Percentiles rank a stretch among this genome's conserved stretches.
Evolutionary conservation across 2,797 vertebrate species (phyloP).

Genomic region (Syndactyla subalaris): DNA sequence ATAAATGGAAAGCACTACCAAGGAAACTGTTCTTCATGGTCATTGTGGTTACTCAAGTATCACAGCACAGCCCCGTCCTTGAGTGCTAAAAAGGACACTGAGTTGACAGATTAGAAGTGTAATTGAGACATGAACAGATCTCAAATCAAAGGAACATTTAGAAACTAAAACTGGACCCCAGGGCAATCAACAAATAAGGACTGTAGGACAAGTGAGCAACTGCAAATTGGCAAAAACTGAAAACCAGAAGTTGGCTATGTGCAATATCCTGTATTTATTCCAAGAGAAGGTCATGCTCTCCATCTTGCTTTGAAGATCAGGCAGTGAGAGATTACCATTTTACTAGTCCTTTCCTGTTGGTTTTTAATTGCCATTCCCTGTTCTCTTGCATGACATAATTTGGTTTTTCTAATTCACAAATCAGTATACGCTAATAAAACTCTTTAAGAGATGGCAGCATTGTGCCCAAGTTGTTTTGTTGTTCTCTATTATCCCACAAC

Average conservation of each 20-base stretch:
- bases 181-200: conserved; percentile 9
- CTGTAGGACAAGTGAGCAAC: not conserved
- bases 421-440: conserved; percentile 59
- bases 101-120: not conserved
- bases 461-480: not conserved
- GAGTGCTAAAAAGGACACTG: not conserved
- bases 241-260: not conserved
- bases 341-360: conserved; percentile 23
- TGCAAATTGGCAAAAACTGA: conserved; percentile 19
- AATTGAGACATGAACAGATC: conserved; percentile 16
- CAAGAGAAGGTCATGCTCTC: conserved; percentile 48
- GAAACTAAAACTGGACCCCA: not conserved
- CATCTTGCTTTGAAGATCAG: conserved; percentile 39
- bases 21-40: not conserved
- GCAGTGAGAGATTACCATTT: not conserved
- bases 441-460: not conserved
- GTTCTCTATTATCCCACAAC: conserved; percentile 14
- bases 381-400: conserved; percentile 29
- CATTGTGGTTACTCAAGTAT: not conserved
- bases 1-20: not conserved
- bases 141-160: conserved; percentile 17
- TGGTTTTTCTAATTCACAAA: conserved; percentile 34
- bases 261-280: conserved; percentile 3
- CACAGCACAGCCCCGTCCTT: not conserved
- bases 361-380: conserved; percentile 34